Base-by-base conservation (phyloP, 1,140 invertebrate species). In the Catajapyx aquilonaris region DNA sequence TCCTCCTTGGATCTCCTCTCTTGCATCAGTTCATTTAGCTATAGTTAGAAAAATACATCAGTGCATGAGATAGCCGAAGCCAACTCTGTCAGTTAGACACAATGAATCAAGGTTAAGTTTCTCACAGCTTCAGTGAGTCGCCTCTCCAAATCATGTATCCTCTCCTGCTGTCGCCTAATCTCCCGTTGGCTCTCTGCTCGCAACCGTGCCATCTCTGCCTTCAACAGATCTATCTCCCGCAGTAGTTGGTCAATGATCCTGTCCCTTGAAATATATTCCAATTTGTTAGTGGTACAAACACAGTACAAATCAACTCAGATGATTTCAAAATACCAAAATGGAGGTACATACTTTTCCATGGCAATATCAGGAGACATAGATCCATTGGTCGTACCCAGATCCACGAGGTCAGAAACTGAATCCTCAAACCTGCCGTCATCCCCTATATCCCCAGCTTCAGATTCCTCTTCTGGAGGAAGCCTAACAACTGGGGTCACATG, bases 401-500 rank as follows among this genome's bases (percentile, higher is more conserved):
- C 65, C 4, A 60, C 50, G 22, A 64, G 51, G 46, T 65, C 62
- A 15, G 64, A 65, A 39, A 53, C 64, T 20, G 66, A 64, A 45
- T 79, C 76, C 1, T 71, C 70, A 1, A 71, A 77, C 50, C 78
- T 75, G 33, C 68, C 69, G 31, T 48, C 54, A 37, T 73, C 76
- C 0, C 72, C 65, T 7, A 57, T 49, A 13, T 61, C 51, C 20
- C 41, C 37, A 4, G 42, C 42, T 36, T 66, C 62, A 15, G 80
- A 71, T 33, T 76, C 73, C 38, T 68, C 65, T 49, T 68, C 65
- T n/a, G 63, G 65, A 4, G 81, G 81, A 25, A 96, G 70, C 31
- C 86, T 73, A 5, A 93, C 88, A 31, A 93, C 85, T 7, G 90
- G 91, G 17, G 90, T 86, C 17, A 90, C 76, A 52, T 98, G 96